phyloP scores from a whole-genome alignment of 2,797 vertebrate genomes.

The Semotilus atromaculatus region DNA sequence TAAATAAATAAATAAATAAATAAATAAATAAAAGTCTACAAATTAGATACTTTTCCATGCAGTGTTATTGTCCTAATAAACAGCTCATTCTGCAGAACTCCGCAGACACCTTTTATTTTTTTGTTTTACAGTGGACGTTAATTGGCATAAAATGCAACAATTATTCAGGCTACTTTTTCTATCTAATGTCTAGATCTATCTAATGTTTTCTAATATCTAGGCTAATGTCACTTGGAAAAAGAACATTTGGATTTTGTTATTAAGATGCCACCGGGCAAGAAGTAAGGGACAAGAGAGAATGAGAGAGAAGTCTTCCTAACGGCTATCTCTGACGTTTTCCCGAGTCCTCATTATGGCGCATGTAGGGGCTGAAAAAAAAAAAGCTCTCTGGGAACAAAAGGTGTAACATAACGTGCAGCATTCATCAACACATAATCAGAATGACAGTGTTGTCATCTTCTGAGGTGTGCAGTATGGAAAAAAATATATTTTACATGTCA shows the following conservation, averaged over 20 bases:
- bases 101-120: neutral
- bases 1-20: no score
- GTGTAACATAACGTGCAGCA: constrained; percentile 5
- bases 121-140: neutral
- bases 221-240: neutral
- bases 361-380: constrained; percentile 20
- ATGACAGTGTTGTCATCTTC: constrained; percentile 39
- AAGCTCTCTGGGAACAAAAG: constrained; percentile 39
- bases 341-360: constrained; percentile 36
- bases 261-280: neutral
- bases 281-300: constrained; percentile 24
- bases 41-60: neutral
- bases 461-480: neutral
- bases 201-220: no score
- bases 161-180: neutral
- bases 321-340: constrained; percentile 31
- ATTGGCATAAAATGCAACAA: neutral
- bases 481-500: constrained; percentile 46
- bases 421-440: constrained; percentile 45
- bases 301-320: constrained; percentile 25
- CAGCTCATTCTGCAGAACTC: neutral
- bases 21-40: neutral
- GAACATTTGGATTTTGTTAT: neutral
- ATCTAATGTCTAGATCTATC: no score
- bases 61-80: neutral